Percentiles rank a stretch among this genome's conserved stretches.
Evolutionary conservation across 2,797 vertebrate genomes (phyloP).

Genomic region (Typhlichthys subterraneus): DNA sequence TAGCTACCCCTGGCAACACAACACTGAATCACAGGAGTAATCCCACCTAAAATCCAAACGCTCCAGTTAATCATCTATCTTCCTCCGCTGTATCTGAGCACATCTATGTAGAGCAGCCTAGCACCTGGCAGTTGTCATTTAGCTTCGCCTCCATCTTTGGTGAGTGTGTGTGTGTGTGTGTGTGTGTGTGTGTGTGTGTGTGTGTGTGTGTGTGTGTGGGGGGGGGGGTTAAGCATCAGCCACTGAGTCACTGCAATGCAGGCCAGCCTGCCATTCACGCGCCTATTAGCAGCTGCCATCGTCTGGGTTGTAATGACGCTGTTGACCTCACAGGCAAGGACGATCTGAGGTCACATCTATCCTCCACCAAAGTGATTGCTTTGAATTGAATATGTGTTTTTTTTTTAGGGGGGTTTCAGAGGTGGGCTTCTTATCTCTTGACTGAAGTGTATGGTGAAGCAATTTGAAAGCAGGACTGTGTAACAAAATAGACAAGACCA

Average conservation of each 20-base stretch:
- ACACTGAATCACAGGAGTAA: neutral
- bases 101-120: neutral
- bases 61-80: constrained; percentile 28
- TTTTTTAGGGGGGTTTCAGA: constrained; percentile 27
- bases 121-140: constrained; percentile 6
- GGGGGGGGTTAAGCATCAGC: constrained; percentile 26
- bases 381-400: neutral
- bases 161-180: constrained; percentile 11
- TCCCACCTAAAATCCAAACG: constrained; percentile 36
- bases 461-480: no score
- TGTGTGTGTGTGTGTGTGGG: constrained; percentile 1
- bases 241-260: constrained; percentile 51
- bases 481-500: no score
- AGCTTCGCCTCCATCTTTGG: constrained; percentile 23
- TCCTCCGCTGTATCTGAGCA: constrained; percentile 10
- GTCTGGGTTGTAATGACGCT: constrained; percentile 39
- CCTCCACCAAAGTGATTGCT: constrained; percentile 22
- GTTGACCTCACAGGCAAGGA: constrained; percentile 47
- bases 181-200: neutral
- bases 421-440: neutral
- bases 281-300: constrained; percentile 60
- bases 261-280: constrained; percentile 37
- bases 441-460: constrained; percentile 1
- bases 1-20: no score
- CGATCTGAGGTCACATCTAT: constrained; percentile 40